Evolutionary conservation across 2,888 invertebrate species (phyloP), one percentile per base, ranked within the genome.

Genomic region (Standfussiana lucernea): DNA sequence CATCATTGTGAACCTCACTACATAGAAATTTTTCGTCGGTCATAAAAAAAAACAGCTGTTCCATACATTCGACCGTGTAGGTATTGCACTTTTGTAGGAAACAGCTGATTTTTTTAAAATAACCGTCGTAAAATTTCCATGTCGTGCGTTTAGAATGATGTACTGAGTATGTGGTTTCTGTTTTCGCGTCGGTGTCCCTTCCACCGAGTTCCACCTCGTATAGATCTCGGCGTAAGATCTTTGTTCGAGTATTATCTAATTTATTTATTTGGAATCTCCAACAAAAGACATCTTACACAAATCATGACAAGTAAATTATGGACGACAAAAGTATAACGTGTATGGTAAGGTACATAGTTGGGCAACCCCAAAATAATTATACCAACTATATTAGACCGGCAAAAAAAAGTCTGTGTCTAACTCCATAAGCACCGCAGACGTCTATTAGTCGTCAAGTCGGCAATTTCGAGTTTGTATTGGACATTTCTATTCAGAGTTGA

Each of bases 391-490:
- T 24, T 7, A 8, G n/a, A 11, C 15, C 11, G 7, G 28, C 8
- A 15, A 21, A 18, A 72, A 72, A 37, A 72, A 35, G n/a, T 24
- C 18, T 10, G 69, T 18, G 21, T 35, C 24, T 70, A 32, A 18
- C 5, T 18, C 18, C 4, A 35, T 35, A 47, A 50, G 13, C 7
- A 10, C 4, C 15, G 15, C 71, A 70, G 56, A 61, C 53, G 32
- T 53, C 40, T 62, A 53, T 42, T 66, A n/a, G 21, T 56, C 45
- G 35, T 69, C n/a, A 62, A 35, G 65, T 67, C 66, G 42, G 56
- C 72, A 87, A 87, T 86, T 85, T 84, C 78, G 72, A 80, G 85
- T 90, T 91, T 88, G 87, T 86, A 86, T 87, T 88, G 83, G 86
- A 85, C 88, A 89, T 89, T 83, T 79, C 85, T 72, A 86, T 82